Conservation (phyloP, 2,888 invertebrate genomes). For the Chrysomela aeneicollis region DNA sequence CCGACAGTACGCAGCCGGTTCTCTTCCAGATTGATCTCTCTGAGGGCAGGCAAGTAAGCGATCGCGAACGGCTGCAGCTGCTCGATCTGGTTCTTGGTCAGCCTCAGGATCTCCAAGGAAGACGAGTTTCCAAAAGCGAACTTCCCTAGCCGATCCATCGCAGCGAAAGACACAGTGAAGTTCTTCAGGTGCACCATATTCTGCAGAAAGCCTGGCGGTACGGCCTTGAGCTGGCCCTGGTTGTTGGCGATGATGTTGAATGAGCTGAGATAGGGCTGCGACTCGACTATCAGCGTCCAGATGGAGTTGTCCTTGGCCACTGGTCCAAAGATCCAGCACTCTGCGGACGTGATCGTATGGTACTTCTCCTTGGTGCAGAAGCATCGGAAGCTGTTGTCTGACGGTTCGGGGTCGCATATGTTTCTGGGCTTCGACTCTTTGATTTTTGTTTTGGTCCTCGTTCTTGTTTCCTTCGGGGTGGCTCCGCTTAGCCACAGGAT, state of each 20-base stretch:
- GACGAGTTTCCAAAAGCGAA: constrained; percentile 79
- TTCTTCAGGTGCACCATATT: constrained; percentile 71
- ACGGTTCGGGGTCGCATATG: constrained; percentile 34
- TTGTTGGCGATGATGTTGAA: constrained; percentile 77
- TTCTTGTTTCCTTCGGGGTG: constrained; percentile 30
- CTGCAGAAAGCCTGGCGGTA: constrained; percentile 66
- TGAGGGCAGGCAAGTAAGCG: constrained; percentile 75
- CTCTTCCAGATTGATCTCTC: constrained; percentile 75
- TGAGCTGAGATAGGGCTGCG: constrained; percentile 74
- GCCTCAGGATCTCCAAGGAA: constrained; percentile 70
- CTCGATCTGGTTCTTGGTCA: constrained; percentile 76
- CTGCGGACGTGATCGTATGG: constrained; percentile 72
- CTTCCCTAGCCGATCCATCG: constrained; percentile 73
- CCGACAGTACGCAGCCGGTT: constrained; percentile 80
- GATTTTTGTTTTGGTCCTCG: constrained; percentile 32
- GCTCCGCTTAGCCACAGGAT: constrained; percentile 33
- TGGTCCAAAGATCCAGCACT: constrained; percentile 78
- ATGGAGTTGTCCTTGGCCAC: constrained; percentile 73
- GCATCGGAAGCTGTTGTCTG: constrained; percentile 62
- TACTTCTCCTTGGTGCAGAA: constrained; percentile 69
- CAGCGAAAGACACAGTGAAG: constrained; percentile 76
- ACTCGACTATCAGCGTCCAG: constrained; percentile 75
- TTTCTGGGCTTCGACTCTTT: constrained; percentile 25
- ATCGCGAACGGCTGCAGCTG: constrained; percentile 74
- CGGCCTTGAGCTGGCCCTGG: constrained; percentile 73